Evolutionary conservation across 2,888 invertebrate genomes (phyloP).

Genomic region (Mimumesa dahlbomi): DNA sequence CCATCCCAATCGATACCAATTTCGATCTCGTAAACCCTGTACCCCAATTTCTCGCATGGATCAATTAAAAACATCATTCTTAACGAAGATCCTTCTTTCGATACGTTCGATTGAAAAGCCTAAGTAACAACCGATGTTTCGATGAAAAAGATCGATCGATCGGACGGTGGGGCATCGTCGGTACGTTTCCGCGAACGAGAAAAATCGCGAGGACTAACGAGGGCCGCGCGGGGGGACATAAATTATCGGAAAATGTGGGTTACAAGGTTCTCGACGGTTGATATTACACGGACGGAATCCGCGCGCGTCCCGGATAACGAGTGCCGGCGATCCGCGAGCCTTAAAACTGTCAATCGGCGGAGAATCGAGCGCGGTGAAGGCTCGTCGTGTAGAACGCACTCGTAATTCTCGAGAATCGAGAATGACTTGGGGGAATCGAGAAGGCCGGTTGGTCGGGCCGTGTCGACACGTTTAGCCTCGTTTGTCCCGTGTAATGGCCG

Average conservation of each 20-base stretch:
- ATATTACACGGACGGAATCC: background rate
- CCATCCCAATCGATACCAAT: too few species aligned
- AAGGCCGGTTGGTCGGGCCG: slow-evolving; percentile 58
- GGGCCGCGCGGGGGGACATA: slow-evolving; percentile 17
- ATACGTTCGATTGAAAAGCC: too few species aligned
- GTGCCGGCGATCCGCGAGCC: slow-evolving; percentile 33
- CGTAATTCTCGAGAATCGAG: slow-evolving; percentile 61
- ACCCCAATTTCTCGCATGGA: too few species aligned
- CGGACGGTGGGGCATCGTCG: too few species aligned
- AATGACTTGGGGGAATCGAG: slow-evolving; percentile 58
- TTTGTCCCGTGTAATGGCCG: slow-evolving; percentile 73
- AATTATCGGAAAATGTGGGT: slow-evolving; percentile 38
- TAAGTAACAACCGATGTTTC: too few species aligned
- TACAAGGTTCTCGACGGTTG: slow-evolving; percentile 27
- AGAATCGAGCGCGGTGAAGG: slow-evolving; percentile 42
- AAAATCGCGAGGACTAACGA: background rate
- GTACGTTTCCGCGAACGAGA: too few species aligned
- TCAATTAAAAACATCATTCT: too few species aligned
- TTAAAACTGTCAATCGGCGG: slow-evolving; percentile 67
- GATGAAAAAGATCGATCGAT: too few species aligned
- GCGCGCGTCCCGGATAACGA: slow-evolving; percentile 49
- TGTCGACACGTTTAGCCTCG: slow-evolving; percentile 77
- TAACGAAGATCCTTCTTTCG: too few species aligned
- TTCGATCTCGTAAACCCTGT: too few species aligned
- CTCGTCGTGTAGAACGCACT: slow-evolving; percentile 16